Conservation (phyloP, 2,888 invertebrate genomes). For the Danaus chrysippus region DNA sequence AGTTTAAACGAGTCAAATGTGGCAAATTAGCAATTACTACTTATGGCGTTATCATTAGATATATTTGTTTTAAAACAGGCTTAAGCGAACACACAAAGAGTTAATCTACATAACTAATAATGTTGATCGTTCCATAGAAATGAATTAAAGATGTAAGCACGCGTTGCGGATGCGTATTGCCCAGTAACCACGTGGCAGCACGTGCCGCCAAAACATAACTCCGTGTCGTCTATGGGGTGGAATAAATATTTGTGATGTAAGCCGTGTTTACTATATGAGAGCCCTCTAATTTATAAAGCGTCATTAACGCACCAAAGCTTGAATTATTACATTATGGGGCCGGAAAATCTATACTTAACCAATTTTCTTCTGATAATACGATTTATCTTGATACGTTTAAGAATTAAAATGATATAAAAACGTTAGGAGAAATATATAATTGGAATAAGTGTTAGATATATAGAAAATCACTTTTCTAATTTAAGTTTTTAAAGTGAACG, state of each 20-base stretch:
- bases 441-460: no score
- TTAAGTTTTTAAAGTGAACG: no score
- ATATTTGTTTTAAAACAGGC: constrained; percentile 1
- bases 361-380: constrained; percentile 17
- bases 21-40: neutral
- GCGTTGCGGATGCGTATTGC: constrained; percentile 27
- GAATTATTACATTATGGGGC: constrained; percentile 29
- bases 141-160: constrained; percentile 28
- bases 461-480: no score
- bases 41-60: neutral
- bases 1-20: neutral
- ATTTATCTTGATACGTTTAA: neutral
- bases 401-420: no score
- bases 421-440: no score
- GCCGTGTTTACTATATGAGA: constrained; percentile 50
- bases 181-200: constrained; percentile 56
- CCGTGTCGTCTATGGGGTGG: constrained; percentile 39
- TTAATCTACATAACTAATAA: constrained; percentile 2
- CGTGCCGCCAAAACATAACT: constrained; percentile 46
- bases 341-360: constrained; percentile 28
- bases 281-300: constrained; percentile 44
- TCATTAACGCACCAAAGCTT: constrained; percentile 33
- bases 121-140: constrained; percentile 14
- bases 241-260: constrained; percentile 62
- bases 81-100: constrained; percentile 4